Evolutionary conservation across 2,888 invertebrate species (phyloP), one percentile per base, ranked within the genome.

Genomic region (Phengaris arion): DNA sequence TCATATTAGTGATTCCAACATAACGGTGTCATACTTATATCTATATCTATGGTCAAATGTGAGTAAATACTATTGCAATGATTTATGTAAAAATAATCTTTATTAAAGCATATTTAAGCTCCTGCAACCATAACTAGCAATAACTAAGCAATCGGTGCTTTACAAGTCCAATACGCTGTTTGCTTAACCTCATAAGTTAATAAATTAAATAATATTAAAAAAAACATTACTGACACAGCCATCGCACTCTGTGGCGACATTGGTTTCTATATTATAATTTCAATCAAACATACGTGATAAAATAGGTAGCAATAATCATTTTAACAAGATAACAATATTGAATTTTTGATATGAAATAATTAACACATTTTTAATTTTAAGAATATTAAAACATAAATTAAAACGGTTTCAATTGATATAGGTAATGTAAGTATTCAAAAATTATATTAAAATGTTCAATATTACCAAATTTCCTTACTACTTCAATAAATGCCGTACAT

Each of bases 21-120:
- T 12, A 70, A 52, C 15, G 8, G 9, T 52, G 72, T 72, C 35
- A 72, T 72, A 72, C 52, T 72, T 72, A 72, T 13, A 70, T 52
- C 70, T 70, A 70, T 48, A 70, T 70, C 52, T 72, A 54, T 72
- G 72, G 72, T 72, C 72, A 72, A 72, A 72, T 72, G 72, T 48
- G 70, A 70, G 70, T 70, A 70, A 45, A 35, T 68, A 12, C 54
- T 72, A 72, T 72, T 72, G 72, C 52, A 72, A 72, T 72, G 15
- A 22, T 69, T 68, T 54, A 72, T 72, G 72, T 72, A 72, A 51
- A 76, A 74, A 74, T 77, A 76, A 45, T 74, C 72, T 73, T 78
- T 79, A 82, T 87, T 89, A 90, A 90, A 89, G 90, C 89, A 81
- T 87, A 81, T 82, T 81, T 90, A 91, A 91, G 91, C 91, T 91